Conservation (phyloP, 2,797 vertebrate species). For the Hylomyscus alleni region DNA sequence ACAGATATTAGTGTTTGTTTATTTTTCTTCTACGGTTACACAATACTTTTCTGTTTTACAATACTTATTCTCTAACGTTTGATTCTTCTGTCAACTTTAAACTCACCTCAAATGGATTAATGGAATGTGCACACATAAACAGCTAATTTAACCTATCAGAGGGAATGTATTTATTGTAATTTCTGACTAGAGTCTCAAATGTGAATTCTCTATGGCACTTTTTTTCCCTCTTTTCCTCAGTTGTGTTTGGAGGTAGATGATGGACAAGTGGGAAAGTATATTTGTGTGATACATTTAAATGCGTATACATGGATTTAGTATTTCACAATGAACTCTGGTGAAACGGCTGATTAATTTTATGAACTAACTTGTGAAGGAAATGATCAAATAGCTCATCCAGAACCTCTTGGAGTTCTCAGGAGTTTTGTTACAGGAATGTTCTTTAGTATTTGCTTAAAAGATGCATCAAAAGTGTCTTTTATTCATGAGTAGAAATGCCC, state of each 20-base stretch:
- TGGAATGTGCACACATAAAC: neutral
- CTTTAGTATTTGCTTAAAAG: conserved; percentile 36
- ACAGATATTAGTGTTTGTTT: neutral
- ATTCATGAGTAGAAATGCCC: conserved; percentile 45
- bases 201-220: conserved; percentile 8
- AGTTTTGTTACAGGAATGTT: neutral
- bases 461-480: neutral
- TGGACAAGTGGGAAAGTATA: conserved; percentile 9
- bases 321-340: conserved; percentile 15
- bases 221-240: conserved; percentile 14
- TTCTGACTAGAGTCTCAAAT: conserved; percentile 54
- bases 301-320: neutral
- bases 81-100: conserved; percentile 33
- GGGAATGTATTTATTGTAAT: conserved; percentile 43
- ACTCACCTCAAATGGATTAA: conserved; percentile 20
- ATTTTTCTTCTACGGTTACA: neutral
- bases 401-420: conserved; percentile 36
- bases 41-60: neutral
- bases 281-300: neutral
- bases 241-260: conserved; percentile 35
- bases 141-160: conserved; percentile 54
- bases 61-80: conserved; percentile 27
- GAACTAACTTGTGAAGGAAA: conserved; percentile 53
- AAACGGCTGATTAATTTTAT: conserved; percentile 61
- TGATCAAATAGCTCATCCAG: conserved; percentile 47